Conservation (phyloP, 2,113 vertebrate species). For the Rissa tridactyla region DNA sequence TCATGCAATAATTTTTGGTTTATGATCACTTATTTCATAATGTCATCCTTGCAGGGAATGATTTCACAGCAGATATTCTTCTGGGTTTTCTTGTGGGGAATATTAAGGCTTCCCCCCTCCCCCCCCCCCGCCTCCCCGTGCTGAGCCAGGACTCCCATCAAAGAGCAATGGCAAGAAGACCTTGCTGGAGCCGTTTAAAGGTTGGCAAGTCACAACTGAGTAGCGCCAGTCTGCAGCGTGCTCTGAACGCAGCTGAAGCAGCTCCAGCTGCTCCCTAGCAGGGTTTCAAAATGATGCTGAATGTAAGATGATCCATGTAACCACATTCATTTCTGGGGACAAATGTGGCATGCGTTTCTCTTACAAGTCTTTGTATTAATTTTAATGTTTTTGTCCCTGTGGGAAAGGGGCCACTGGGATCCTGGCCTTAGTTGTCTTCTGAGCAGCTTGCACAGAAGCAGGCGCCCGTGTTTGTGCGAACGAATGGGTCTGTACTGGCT, state of each 20-base stretch:
- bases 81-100: not conserved
- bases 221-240: not conserved
- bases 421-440: not conserved
- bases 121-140: too few species aligned
- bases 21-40: not conserved
- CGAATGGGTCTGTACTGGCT: not conserved
- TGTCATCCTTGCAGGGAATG: not conserved
- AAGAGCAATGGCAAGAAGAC: not conserved
- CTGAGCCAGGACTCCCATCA: not conserved
- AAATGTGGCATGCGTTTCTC: not conserved
- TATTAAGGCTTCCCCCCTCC: not conserved
- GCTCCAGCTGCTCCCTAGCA: not conserved
- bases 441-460: not conserved
- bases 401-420: not conserved
- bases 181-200: not conserved
- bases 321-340: not conserved
- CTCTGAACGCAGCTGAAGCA: not conserved
- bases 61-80: not conserved
- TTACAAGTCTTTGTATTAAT: not conserved
- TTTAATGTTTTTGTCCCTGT: not conserved
- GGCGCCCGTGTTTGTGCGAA: fast-evolving
- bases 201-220: not conserved
- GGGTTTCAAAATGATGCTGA: not conserved
- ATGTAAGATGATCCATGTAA: not conserved
- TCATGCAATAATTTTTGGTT: not conserved